Percentiles rank a stretch among this genome's conserved stretches.
These are phyloP conservation scores for Hanleya hanleyi DNA, from an alignment of 2,888 invertebrate species.

Conservation along the genomic window DNA sequence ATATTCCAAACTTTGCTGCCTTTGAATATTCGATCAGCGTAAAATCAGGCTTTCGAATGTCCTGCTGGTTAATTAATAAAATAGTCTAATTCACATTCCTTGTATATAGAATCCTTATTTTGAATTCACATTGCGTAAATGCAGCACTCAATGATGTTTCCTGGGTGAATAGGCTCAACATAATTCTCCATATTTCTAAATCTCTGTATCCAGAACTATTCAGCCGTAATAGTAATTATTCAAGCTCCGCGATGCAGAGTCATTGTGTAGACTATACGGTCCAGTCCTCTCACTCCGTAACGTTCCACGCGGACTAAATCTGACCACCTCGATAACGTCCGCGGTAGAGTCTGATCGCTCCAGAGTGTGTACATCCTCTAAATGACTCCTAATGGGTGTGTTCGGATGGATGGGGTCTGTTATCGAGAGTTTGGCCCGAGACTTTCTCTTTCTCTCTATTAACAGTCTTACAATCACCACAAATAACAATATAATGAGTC, in stretches of 20 bases:
- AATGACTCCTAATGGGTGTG: conserved; percentile 44
- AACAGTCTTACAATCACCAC: conserved; percentile 58
- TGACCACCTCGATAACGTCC: conserved; percentile 64
- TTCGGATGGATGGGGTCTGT: conserved; percentile 59
- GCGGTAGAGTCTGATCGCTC: conserved; percentile 57
- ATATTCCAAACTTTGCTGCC: too few relatives aligned
- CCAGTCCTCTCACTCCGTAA: conserved; percentile 50
- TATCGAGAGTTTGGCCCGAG: conserved; percentile 57
- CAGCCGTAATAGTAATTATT: conserved; percentile 4
- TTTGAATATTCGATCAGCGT: too few relatives aligned
- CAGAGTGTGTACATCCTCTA: conserved; percentile 53
- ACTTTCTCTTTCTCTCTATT: conserved; percentile 52
- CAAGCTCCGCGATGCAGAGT: neutral
- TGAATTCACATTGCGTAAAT: too few relatives aligned
- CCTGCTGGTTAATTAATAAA: too few relatives aligned
- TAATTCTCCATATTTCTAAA: too few relatives aligned
- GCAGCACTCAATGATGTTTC: too few relatives aligned
- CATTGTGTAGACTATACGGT: conserved; percentile 52
- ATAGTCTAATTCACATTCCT: too few relatives aligned
- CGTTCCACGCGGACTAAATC: conserved; percentile 61
- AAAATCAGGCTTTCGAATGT: too few relatives aligned
- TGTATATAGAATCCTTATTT: too few relatives aligned
- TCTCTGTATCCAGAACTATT: neutral
- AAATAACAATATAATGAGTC: conserved; percentile 56
- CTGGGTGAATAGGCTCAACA: too few relatives aligned